Base-by-base conservation (phyloP, 1,140 invertebrate species). In the Sitobion miscanthi region DNA sequence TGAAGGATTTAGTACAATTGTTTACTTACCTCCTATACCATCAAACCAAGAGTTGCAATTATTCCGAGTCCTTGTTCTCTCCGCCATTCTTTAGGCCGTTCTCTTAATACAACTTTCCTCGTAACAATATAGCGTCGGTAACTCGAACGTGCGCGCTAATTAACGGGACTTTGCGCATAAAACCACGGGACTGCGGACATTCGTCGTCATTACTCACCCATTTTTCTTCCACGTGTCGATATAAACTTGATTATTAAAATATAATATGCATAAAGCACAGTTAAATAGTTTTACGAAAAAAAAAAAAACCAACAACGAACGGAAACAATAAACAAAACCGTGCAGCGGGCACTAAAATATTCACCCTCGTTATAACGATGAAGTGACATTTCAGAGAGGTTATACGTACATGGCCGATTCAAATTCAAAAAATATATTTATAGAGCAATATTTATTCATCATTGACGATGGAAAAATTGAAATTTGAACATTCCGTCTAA, bases 1-100 rank as follows among this genome's bases (percentile, higher is more conserved):
- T 54, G 87, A 89, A 89, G 87, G 87, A 89, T 89, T 89, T 89
- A 89, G 87, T 54, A 89, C 49, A 38, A 89, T 89, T 89, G 87
- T 89, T 89, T 87, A 87, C 85, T 87, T 54, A 89, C 49, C 87
- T 89, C 54, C 87, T 21, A 25, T 89, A 54, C 25, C 87, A 35
- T 54, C 87, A 87, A 47, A 87, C 45, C 30, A 49, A n/a, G 86
- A 87, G 49, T 54, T 54, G 87, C 49, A 54, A 89, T 89, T 89
- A 54, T 54, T 54, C 87, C 8, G n/a, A 89, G 47, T 35, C 49
- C 47, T 54, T 23, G 87, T 54, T 52, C n/a, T 38, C 49, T 89
- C 49, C 35, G 7, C 35, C 35, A 54, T 52, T 35, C 87, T 54
- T 54, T 54, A 1, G 47, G n/a, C 35, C 49, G 42, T 89, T 89